Percentiles rank a stretch among this genome's conserved stretches.
These are phyloP conservation scores for Callimorpha dominula DNA, from an alignment of 2,888 invertebrate genomes.

Conservation along the genomic window DNA sequence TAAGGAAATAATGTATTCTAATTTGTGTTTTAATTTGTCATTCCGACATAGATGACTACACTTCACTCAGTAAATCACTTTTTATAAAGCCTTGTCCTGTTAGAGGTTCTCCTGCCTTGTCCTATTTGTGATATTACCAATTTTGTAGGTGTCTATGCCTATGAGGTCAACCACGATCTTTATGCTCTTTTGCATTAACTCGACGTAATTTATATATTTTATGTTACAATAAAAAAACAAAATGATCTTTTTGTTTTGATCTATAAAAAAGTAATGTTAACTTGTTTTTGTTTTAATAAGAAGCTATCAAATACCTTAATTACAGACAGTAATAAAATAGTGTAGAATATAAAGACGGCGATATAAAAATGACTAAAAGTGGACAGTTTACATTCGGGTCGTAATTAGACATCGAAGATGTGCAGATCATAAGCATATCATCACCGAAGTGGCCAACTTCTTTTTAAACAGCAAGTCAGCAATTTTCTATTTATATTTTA, in stretches of 20 bases:
- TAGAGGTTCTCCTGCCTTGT: no score
- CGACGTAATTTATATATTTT: no score
- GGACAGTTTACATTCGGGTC: constrained; percentile 25
- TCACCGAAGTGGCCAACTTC: not conserved
- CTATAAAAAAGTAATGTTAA: not conserved
- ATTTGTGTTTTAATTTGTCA: no score
- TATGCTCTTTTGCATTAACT: no score
- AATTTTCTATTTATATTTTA: not conserved
- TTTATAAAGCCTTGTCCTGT: no score
- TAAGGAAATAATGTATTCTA: not conserved
- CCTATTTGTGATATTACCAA: no score
- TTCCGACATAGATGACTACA: no score
- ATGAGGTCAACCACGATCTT: no score
- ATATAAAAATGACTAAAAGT: constrained; percentile 27
- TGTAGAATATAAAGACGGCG: constrained; percentile 16
- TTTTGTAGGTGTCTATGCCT: no score
- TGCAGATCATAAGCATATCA: constrained; percentile 8
- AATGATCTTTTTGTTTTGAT: no score
- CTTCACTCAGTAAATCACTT: no score
- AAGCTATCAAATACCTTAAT: not conserved
- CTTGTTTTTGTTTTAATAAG: not conserved
- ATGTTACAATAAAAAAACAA: no score
- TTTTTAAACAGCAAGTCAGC: not conserved
- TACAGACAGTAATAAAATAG: not conserved
- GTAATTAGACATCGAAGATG: constrained; percentile 19